Conservation (phyloP, 2,797 vertebrate species). For the Phalloptychus januarius region DNA sequence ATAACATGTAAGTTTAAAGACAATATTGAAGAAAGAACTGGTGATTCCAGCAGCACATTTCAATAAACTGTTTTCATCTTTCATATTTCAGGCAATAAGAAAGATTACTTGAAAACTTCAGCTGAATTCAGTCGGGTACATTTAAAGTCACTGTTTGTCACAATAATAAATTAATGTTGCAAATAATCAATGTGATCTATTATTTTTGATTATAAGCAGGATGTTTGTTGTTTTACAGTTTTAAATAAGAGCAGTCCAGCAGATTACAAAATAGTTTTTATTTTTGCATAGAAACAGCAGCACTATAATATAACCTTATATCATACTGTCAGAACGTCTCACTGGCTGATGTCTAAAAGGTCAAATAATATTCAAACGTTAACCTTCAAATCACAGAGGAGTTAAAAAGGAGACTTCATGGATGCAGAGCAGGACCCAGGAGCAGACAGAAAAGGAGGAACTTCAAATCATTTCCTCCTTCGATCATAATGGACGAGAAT, state of each 20-base stretch:
- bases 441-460: neutral
- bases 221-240: too few species aligned
- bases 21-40: neutral
- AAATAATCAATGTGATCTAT: too few species aligned
- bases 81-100: neutral
- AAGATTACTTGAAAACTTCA: neutral
- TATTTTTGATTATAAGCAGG: too few species aligned
- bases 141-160: too few species aligned
- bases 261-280: too few species aligned
- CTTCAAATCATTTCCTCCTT: neutral
- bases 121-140: neutral
- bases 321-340: too few species aligned
- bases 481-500: too few species aligned
- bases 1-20: neutral
- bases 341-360: neutral
- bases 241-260: too few species aligned
- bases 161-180: too few species aligned
- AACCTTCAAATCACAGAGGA: neutral
- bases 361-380: neutral
- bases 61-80: neutral
- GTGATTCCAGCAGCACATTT: neutral
- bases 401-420: neutral
- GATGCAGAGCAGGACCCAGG: neutral
- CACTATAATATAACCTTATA: too few species aligned
- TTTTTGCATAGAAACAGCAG: too few species aligned